These are phyloP conservation scores for Drosophila lowei DNA, from an alignment of 1,140 invertebrate genomes.

Conservation along the genomic window DNA sequence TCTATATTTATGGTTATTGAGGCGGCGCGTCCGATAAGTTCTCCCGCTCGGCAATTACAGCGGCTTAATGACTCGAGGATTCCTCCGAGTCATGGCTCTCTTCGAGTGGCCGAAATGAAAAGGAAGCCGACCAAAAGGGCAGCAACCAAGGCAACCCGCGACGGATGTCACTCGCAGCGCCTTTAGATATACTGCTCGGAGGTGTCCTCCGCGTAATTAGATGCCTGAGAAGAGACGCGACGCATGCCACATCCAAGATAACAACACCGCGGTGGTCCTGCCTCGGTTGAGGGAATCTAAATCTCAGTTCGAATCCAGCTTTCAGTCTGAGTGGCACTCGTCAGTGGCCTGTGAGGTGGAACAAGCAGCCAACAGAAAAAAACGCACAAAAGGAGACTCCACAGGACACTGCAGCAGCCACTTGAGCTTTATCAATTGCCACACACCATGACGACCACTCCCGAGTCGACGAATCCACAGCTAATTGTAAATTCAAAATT, in stretches of 20 bases:
- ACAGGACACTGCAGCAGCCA: conserved; percentile 64
- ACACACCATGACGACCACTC: conserved; percentile 70
- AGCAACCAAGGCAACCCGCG: conserved; percentile 63
- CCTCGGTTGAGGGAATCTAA: no score
- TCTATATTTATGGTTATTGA: conserved; percentile 72
- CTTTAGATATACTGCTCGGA: conserved; percentile 59
- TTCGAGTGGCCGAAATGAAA: conserved; percentile 46
- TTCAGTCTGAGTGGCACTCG: conserved; percentile 65
- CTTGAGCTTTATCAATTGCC: conserved; percentile 73
- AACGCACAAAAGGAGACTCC: conserved; percentile 42
- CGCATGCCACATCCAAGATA: conserved; percentile 74
- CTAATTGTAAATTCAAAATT: conserved; percentile 81
- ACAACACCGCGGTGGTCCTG: conserved; percentile 71
- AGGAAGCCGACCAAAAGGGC: conserved; percentile 27
- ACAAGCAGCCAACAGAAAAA: conserved; percentile 29
- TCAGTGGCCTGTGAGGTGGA: conserved; percentile 67
- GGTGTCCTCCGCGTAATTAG: conserved; percentile 69
- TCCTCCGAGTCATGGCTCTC: conserved; percentile 3
- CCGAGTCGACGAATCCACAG: conserved; percentile 27
- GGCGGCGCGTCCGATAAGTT: conserved; percentile 46
- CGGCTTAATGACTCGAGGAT: conserved; percentile 73
- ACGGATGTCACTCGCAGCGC: conserved; percentile 73
- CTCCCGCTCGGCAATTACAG: conserved; percentile 59
- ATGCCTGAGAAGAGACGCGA: conserved; percentile 57
- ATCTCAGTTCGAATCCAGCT: background rate